phyloP scores from a whole-genome alignment of 2,113 vertebrate genomes.

The Hippocampus abdominalis region DNA sequence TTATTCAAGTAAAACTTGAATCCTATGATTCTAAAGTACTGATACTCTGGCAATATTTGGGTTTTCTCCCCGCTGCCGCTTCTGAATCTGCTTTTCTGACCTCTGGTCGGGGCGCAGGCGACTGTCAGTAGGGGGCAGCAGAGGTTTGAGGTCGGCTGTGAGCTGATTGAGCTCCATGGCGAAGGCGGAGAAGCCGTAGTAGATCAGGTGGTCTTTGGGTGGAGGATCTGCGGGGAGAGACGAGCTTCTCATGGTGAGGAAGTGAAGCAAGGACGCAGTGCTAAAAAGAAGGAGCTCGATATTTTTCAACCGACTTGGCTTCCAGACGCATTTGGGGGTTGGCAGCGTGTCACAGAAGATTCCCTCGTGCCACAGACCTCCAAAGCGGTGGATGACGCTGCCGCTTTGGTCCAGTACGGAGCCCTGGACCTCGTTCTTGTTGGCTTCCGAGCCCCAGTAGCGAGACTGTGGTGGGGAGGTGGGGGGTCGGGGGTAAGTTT shows the following conservation, averaged over 20 bases:
- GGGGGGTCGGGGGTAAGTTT: too few relatives aligned
- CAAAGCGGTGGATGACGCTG: slow-evolving; percentile 81
- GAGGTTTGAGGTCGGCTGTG: slow-evolving; percentile 70
- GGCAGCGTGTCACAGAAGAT: slow-evolving; percentile 82
- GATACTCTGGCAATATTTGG: too few relatives aligned
- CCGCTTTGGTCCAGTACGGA: slow-evolving; percentile 79
- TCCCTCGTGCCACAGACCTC: slow-evolving; percentile 88
- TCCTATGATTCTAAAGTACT: too few relatives aligned
- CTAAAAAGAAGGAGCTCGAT: too few relatives aligned
- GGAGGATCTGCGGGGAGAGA: slow-evolving; percentile 62
- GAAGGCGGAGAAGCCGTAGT: slow-evolving; percentile 86
- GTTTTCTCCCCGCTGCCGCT: too few relatives aligned
- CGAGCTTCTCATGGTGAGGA: slow-evolving; percentile 11
- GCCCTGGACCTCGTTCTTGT: slow-evolving; percentile 85
- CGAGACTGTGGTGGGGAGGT: slow-evolving; percentile 75
- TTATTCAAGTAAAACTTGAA: too few relatives aligned
- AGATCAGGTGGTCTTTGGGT: slow-evolving; percentile 78
- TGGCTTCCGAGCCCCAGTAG: slow-evolving; percentile 80
- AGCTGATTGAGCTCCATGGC: slow-evolving; percentile 91
- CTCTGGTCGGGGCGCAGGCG: slow-evolving; percentile 88
- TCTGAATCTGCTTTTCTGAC: slow-evolving; percentile 45
- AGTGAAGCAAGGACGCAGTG: slow-evolving; percentile 9
- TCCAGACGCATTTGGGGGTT: slow-evolving; percentile 83
- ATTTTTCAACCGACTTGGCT: slow-evolving; percentile 77
- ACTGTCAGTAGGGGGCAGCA: slow-evolving; percentile 84